phyloP scores from a whole-genome alignment of 2,113 vertebrate genomes.

The Calidris pygmaea region DNA sequence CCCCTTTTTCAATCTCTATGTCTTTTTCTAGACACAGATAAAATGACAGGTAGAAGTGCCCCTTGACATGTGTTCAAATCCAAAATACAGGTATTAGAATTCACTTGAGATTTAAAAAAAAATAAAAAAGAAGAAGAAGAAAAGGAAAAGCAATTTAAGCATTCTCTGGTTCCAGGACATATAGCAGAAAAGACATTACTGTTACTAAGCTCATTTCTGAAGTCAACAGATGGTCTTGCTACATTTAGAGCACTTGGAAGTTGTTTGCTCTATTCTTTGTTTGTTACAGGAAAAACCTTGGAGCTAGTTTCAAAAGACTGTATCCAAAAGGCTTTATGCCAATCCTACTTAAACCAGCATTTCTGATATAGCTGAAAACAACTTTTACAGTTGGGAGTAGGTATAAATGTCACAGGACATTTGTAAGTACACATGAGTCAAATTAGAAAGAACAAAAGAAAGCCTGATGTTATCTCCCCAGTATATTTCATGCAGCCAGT shows the following conservation, averaged over 20 bases:
- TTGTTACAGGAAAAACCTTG: conserved; percentile 11
- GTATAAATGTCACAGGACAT: neutral
- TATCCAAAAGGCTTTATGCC: neutral
- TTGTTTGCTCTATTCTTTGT: neutral
- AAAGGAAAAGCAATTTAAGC: neutral
- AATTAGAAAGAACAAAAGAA: neutral
- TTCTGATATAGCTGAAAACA: neutral
- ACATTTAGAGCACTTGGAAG: neutral
- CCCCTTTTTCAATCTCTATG: neutral
- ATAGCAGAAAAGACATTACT: neutral
- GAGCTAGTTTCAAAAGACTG: neutral
- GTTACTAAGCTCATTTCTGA: neutral
- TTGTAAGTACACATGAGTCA: neutral
- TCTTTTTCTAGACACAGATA: neutral
- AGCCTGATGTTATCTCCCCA: neutral
- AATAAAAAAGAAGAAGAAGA: fast-evolving
- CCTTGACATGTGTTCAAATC: neutral
- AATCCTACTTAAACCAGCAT: neutral
- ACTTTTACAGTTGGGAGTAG: neutral
- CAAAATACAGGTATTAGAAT: neutral
- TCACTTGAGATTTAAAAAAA: neutral
- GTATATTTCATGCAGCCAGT: neutral
- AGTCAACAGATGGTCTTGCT: conserved; percentile 4
- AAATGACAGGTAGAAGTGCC: neutral
- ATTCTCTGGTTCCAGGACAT: neutral